Conservation (phyloP, 2,888 invertebrate species). For the Capitulum mitella region DNA sequence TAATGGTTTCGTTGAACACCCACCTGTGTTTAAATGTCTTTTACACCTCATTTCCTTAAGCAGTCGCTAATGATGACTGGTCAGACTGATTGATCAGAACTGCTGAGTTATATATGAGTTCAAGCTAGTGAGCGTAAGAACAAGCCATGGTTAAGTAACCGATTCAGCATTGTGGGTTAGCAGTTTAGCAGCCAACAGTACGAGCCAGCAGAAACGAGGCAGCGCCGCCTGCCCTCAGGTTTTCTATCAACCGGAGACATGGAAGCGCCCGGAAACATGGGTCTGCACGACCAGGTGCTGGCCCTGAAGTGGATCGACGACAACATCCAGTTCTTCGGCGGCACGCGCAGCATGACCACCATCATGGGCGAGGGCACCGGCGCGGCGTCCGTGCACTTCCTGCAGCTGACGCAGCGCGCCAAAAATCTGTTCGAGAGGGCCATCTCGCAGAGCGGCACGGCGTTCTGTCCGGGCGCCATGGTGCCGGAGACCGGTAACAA, state of each 20-base stretch:
- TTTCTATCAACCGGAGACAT: slow-evolving; percentile 79
- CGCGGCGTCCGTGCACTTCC: slow-evolving; percentile 60
- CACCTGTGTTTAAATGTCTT: too few species aligned
- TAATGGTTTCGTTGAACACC: too few species aligned
- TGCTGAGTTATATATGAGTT: too few species aligned
- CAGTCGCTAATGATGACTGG: too few species aligned
- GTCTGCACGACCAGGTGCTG: slow-evolving; percentile 83
- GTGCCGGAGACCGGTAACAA: neutral
- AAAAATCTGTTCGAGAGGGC: slow-evolving; percentile 19
- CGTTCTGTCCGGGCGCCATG: neutral
- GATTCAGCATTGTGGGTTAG: too few species aligned
- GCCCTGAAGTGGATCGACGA: slow-evolving; percentile 91
- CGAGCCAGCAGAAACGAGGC: too few species aligned
- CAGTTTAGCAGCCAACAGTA: too few species aligned
- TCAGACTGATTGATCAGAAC: too few species aligned
- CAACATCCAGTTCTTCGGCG: slow-evolving; percentile 84
- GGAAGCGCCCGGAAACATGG: slow-evolving; percentile 84
- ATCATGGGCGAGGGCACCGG: slow-evolving; percentile 95
- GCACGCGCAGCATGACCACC: slow-evolving; percentile 82
- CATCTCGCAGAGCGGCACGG: slow-evolving; percentile 14
- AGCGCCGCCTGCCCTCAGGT: slow-evolving; percentile 48
- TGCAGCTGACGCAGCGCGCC: slow-evolving; percentile 42
- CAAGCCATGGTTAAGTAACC: too few species aligned
- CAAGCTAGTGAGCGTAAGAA: too few species aligned
- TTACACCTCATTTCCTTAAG: too few species aligned